phyloP scores from a whole-genome alignment of 2,888 invertebrate genomes.

The Sminthurinus aureus region DNA sequence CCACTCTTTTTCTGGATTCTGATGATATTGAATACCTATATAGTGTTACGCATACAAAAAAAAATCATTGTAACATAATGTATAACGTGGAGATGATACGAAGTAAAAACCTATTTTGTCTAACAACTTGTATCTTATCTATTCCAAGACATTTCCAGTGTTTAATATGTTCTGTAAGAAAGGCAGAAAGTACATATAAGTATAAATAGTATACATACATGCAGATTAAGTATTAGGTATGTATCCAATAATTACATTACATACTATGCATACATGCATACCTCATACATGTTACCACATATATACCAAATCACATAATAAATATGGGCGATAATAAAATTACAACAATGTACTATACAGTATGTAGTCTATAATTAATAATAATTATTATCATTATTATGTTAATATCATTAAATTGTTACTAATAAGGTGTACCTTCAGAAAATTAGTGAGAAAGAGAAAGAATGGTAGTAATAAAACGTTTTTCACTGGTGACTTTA shows the following conservation, averaged over 20 bases:
- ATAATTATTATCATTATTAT: too few relatives aligned
- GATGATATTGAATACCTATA: not conserved
- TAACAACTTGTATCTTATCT: not conserved
- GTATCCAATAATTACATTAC: too few relatives aligned
- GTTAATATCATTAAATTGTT: too few relatives aligned
- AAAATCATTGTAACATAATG: not conserved
- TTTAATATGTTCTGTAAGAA: not conserved
- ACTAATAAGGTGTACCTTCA: slow-evolving; percentile 1
- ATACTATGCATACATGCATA: too few relatives aligned
- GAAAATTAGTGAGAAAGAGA: not conserved
- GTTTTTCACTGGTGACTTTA: not conserved
- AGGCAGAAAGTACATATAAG: not conserved
- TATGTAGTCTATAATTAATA: not conserved
- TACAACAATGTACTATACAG: not conserved
- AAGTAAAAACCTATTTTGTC: not conserved
- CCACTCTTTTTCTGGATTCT: not conserved
- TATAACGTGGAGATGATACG: not conserved
- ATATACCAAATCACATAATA: not conserved
- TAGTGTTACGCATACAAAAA: too few relatives aligned
- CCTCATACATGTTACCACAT: too few relatives aligned
- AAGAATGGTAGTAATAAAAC: not conserved
- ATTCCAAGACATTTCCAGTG: not conserved
- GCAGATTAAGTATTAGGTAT: not conserved
- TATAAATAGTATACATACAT: not conserved
- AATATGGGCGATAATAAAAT: not conserved